Conservation (phyloP, 2,888 invertebrate genomes). For the Oligia strigilis region DNA sequence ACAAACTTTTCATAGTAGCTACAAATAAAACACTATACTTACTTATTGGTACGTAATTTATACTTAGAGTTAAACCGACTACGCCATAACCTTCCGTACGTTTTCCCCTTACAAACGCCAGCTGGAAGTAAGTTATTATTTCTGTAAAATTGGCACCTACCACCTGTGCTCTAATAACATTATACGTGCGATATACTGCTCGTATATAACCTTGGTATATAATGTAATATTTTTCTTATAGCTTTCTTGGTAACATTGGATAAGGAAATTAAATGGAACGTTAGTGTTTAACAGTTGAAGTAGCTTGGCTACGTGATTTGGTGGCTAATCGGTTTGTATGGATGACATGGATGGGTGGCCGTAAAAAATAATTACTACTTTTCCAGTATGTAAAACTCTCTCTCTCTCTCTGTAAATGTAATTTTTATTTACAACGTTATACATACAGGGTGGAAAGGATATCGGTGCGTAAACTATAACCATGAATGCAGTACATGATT, state of each 20-base stretch:
- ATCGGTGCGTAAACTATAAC: too few relatives aligned
- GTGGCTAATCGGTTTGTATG: not conserved
- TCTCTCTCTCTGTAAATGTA: not conserved
- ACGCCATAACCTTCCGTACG: not conserved
- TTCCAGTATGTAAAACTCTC: not conserved
- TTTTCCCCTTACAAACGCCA: constrained; percentile 1
- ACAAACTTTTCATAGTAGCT: not conserved
- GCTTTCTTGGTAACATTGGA: not conserved
- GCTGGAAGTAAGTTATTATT: constrained; percentile 44
- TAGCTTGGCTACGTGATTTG: not conserved
- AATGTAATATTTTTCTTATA: constrained; percentile 37
- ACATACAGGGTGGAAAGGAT: too few relatives aligned
- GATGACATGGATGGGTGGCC: too few relatives aligned
- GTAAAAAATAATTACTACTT: too few relatives aligned
- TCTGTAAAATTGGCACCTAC: constrained; percentile 47
- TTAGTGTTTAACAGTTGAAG: constrained; percentile 11
- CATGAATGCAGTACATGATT: too few relatives aligned
- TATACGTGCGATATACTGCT: constrained; percentile 38
- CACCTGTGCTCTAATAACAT: constrained; percentile 57
- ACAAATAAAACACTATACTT: not conserved
- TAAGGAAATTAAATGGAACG: constrained; percentile 29
- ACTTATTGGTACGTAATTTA: not conserved
- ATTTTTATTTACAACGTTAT: too few relatives aligned
- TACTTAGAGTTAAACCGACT: not conserved
- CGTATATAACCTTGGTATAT: constrained; percentile 9